Base-by-base conservation (phyloP, 1,140 invertebrate genomes). In the Rhopalosiphum maidis region DNA sequence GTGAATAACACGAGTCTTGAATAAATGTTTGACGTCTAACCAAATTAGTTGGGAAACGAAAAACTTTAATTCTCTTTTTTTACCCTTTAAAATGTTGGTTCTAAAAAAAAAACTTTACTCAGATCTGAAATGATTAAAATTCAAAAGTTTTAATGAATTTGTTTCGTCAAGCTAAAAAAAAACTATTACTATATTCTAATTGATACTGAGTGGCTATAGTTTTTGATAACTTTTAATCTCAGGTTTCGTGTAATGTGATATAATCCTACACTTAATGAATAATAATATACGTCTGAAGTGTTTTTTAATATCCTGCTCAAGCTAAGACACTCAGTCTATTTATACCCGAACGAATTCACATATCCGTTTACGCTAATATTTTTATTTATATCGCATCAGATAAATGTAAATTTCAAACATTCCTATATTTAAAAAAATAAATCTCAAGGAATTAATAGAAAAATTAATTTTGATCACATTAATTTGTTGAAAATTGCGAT, bases 131-230 rank as follows among this genome's bases (percentile, higher is more conserved):
- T 83, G 60, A 91, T 91, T 82, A 91, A 77, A 91, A 91, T 83
- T 15, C 8, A 22, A 82, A 91, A 91, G 60, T 91, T 91, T 91
- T 83, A 91, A 83, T 83, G 68, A 91, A 83, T 91, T 91, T 82
- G 30, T 91, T 91, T 2, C 43, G 46, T 83, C 68, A 51, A 35
- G 25, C 30, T 55, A 48, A 46, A 83, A 77, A 91, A 91, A 91
- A 48, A 90, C 23, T 41, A 43, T 43, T 91, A 82, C 43, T 5
- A 22, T 9, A n/a, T 46, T 37, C 35, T 91, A 91, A 91, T 91
- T 91, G 68, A 82, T 91, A 51, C 30, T n/a, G 60, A 82, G 68
- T 83, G n/a, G 68, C 60, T 9, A 11, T 77, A 48, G 68, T n/a
- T 89, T 35, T 54, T 23, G 48, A 89, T 89, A 89, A 54, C 35